Evolutionary conservation across 2,113 vertebrate genomes (phyloP).

Genomic region (Macaca nemestrina): DNA sequence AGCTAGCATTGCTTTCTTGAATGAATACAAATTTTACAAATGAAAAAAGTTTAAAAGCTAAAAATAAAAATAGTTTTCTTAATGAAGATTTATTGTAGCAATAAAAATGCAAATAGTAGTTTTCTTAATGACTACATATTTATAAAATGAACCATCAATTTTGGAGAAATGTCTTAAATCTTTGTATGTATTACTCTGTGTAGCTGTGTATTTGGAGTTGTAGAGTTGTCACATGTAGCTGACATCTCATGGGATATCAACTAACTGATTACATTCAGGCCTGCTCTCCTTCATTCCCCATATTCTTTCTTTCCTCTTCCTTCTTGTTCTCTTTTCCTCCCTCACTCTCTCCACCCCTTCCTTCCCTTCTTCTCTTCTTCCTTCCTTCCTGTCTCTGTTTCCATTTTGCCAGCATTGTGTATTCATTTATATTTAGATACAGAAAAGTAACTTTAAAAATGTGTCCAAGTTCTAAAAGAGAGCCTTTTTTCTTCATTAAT

Average conservation of each 20-base stretch:
- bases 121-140: not conserved
- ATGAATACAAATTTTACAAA: not conserved
- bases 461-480: not conserved
- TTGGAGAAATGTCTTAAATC: not conserved
- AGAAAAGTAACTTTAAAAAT: not conserved
- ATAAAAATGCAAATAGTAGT: not conserved
- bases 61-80: not conserved
- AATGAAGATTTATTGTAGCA: not conserved
- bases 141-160: not conserved
- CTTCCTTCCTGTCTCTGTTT: not conserved
- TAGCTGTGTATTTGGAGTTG: too few relatives aligned
- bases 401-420: not conserved
- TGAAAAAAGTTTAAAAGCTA: not conserved
- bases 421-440: not conserved
- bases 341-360: not conserved
- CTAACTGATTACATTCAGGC: not conserved
- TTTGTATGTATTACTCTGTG: not conserved
- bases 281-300: too few relatives aligned
- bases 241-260: not conserved
- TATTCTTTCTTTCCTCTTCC: rapidly evolving
- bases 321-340: not conserved
- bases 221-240: not conserved
- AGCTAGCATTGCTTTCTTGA: not conserved
- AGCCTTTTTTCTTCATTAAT: not conserved
- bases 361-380: not conserved